These are phyloP conservation scores for Oegoconia quadripuncta DNA, from an alignment of 2,888 invertebrate species.

Conservation along the genomic window DNA sequence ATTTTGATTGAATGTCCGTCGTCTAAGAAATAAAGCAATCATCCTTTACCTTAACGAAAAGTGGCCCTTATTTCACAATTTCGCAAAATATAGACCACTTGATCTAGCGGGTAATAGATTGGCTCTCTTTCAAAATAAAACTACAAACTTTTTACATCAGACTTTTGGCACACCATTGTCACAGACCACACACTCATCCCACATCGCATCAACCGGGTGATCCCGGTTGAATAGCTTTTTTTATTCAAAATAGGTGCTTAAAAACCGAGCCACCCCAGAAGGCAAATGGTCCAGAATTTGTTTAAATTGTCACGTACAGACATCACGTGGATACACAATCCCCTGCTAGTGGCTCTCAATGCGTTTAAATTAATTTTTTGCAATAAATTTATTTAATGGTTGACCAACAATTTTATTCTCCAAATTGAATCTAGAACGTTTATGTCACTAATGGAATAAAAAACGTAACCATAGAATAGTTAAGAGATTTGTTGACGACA, in stretches of 20 bases:
- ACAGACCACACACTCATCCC: conserved; percentile 69
- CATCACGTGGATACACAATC: conserved; percentile 71
- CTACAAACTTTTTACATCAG: conserved; percentile 12
- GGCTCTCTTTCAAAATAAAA: neutral
- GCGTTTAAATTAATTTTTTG: conserved; percentile 16
- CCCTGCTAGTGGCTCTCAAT: conserved; percentile 48
- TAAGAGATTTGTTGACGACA: too few relatives aligned
- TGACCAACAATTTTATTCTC: too few relatives aligned
- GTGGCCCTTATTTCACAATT: too few relatives aligned
- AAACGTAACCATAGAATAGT: too few relatives aligned
- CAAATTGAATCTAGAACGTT: too few relatives aligned
- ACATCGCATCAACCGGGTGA: conserved; percentile 60
- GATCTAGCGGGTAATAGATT: too few relatives aligned
- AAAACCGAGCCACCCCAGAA: conserved; percentile 71
- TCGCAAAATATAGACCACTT: neutral
- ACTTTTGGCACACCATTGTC: conserved; percentile 32
- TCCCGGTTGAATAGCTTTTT: conserved; percentile 60
- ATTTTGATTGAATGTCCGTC: too few relatives aligned
- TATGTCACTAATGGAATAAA: too few relatives aligned
- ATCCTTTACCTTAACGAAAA: too few relatives aligned
- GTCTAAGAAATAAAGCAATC: too few relatives aligned
- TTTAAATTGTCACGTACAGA: conserved; percentile 80
- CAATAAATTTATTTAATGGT: neutral
- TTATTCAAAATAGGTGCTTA: conserved; percentile 70
- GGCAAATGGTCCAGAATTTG: conserved; percentile 79